Evolutionary conservation across 2,797 vertebrate genomes (phyloP).

Genomic region (Coluber constrictor): DNA sequence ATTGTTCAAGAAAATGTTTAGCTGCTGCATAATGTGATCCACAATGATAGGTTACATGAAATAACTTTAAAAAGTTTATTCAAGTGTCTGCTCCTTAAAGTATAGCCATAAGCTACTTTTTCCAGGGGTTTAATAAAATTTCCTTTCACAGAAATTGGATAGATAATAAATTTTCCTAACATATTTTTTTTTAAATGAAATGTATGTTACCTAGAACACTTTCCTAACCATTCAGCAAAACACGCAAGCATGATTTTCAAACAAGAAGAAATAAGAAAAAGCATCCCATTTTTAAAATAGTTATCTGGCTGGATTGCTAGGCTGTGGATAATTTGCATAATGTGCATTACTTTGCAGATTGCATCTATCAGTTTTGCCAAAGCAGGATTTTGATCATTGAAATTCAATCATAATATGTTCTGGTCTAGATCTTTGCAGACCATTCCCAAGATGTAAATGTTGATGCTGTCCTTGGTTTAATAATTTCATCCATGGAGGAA

Average conservation of each 20-base stretch:
- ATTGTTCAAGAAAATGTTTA: conserved; percentile 80
- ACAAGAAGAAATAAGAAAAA: background rate
- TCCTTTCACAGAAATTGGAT: conserved; percentile 67
- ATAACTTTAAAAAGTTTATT: conserved; percentile 75
- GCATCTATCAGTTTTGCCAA: background rate
- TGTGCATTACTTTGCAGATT: background rate
- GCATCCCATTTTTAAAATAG: background rate
- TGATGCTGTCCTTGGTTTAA: background rate
- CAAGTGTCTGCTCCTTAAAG: conserved; percentile 70
- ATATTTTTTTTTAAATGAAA: conserved; percentile 52
- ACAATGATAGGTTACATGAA: conserved; percentile 76
- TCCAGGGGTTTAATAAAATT: conserved; percentile 76
- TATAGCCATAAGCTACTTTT: conserved; percentile 66
- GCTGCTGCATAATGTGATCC: conserved; percentile 76
- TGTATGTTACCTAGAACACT: conserved; percentile 51
- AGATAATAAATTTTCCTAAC: conserved; percentile 61
- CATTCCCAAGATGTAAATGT: background rate
- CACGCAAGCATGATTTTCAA: background rate
- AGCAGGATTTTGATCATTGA: background rate
- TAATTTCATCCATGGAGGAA: background rate
- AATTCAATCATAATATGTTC: background rate
- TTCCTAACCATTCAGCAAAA: conserved; percentile 52
- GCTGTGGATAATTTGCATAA: background rate
- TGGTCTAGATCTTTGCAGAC: background rate
- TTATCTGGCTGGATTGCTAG: background rate